A percentile compares a stretch with the other conserved stretches of the same genome.
phyloP scores from a whole-genome alignment of 2,797 vertebrate species.

The Brachyalestes nurse region DNA sequence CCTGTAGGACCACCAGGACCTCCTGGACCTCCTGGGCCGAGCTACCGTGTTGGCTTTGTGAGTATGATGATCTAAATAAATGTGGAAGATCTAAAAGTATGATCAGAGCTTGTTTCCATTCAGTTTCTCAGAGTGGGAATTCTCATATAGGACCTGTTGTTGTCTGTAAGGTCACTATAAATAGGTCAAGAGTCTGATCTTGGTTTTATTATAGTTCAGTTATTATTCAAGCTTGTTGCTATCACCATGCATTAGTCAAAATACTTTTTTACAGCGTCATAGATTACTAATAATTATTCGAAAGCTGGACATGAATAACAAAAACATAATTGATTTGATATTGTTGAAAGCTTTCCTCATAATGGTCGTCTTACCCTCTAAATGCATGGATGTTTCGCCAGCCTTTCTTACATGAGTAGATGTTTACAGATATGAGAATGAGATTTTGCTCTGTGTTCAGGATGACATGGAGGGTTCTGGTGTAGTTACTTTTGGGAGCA shows the following conservation, averaged over 20 bases:
- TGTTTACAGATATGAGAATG: slow-evolving; percentile 2
- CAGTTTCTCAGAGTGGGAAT: too few species aligned
- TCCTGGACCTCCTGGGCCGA: slow-evolving; percentile 82
- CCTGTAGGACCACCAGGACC: slow-evolving; percentile 85
- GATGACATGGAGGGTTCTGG: slow-evolving; percentile 94
- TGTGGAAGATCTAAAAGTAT: not conserved
- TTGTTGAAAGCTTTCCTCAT: not conserved
- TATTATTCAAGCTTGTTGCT: too few species aligned
- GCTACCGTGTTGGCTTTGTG: slow-evolving; percentile 87
- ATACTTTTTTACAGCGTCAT: too few species aligned
- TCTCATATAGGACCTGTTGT: too few species aligned
- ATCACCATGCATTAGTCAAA: too few species aligned
- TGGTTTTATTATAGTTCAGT: too few species aligned
- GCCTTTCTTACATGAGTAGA: not conserved
- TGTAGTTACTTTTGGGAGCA: slow-evolving; percentile 58
- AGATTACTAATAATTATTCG: too few species aligned
- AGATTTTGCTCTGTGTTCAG: slow-evolving; percentile 69
- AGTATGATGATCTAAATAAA: slow-evolving; percentile 68
- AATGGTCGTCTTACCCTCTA: not conserved
- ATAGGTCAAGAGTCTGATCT: too few species aligned
- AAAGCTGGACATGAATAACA: too few species aligned
- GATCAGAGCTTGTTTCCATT: too few species aligned
- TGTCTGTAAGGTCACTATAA: too few species aligned
- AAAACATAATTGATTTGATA: too few species aligned
- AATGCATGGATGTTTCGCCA: not conserved